Conservation (phyloP, 2,888 invertebrate genomes). For the Phortica okadai region DNA sequence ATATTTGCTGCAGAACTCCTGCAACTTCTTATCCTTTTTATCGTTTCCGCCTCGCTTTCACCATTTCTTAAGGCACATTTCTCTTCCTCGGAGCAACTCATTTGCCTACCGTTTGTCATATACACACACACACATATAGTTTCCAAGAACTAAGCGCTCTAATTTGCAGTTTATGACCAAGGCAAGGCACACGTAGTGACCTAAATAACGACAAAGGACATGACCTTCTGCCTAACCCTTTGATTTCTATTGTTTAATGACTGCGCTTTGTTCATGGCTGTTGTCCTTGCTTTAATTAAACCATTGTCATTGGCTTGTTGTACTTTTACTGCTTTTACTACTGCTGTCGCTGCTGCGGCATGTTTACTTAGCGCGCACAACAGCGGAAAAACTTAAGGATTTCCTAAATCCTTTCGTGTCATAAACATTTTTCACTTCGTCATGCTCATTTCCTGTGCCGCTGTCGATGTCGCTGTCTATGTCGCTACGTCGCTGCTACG, state of each 20-base stretch:
- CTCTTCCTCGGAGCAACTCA: too few species aligned
- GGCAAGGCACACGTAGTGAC: background rate
- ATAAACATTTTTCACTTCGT: background rate
- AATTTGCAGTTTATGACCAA: background rate
- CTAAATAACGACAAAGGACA: background rate
- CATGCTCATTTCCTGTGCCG: background rate
- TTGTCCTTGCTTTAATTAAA: constrained; percentile 66
- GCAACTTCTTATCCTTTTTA: background rate
- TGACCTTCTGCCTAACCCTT: constrained; percentile 6
- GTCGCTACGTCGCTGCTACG: too few species aligned
- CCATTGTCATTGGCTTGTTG: constrained; percentile 44
- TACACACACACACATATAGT: background rate
- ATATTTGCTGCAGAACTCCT: background rate
- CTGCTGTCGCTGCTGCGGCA: constrained; percentile 35
- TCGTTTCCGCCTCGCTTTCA: too few species aligned
- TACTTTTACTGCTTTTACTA: constrained; percentile 20
- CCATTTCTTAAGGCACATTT: too few species aligned
- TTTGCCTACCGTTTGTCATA: background rate
- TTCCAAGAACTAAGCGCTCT: background rate
- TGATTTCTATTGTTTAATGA: background rate
- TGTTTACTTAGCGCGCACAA: constrained; percentile 7
- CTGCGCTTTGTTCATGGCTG: constrained; percentile 46
- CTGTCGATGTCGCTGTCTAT: background rate
- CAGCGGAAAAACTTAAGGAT: background rate
- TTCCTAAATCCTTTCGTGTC: constrained; percentile 48